Conservation (phyloP, 2,888 invertebrate genomes). For the Parnassius apollo region DNA sequence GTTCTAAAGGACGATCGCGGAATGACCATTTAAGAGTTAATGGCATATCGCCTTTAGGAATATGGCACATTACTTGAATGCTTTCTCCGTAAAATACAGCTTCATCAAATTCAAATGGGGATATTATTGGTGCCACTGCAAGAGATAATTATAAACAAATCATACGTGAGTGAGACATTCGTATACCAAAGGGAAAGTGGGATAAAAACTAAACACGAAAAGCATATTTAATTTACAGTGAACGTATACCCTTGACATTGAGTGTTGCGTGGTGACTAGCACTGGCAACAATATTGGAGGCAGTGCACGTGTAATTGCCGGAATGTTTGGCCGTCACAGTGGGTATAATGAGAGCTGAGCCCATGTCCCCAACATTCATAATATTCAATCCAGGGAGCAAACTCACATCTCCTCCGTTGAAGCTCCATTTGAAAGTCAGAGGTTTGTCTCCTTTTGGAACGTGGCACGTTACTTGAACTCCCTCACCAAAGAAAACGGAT, state of each 20-base stretch:
- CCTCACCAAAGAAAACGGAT: slow-evolving; percentile 80
- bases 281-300: slow-evolving; percentile 83
- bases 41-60: slow-evolving; percentile 86
- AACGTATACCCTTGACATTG: slow-evolving; percentile 82
- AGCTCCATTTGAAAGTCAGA: slow-evolving; percentile 87
- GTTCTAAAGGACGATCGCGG: slow-evolving; percentile 77
- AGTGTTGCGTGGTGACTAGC: slow-evolving; percentile 82
- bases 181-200: slow-evolving; percentile 15
- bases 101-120: slow-evolving; percentile 81
- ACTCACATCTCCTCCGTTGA: slow-evolving; percentile 83
- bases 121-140: slow-evolving; percentile 82
- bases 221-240: slow-evolving; percentile 56
- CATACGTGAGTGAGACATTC: slow-evolving; percentile 14
- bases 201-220: slow-evolving; percentile 52
- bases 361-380: slow-evolving; percentile 83
- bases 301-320: slow-evolving; percentile 86
- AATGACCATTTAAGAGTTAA: slow-evolving; percentile 86
- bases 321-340: slow-evolving; percentile 85
- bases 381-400: slow-evolving; percentile 82
- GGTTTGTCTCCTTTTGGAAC: slow-evolving; percentile 86
- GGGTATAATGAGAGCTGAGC: slow-evolving; percentile 85
- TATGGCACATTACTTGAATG: slow-evolving; percentile 79
- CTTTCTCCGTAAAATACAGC: slow-evolving; percentile 81
- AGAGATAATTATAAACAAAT: slow-evolving; percentile 35
- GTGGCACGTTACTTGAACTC: slow-evolving; percentile 81